These are phyloP conservation scores for Thysanoteuthis rhombus DNA, from an alignment of 2,888 invertebrate species.

Conservation along the genomic window DNA sequence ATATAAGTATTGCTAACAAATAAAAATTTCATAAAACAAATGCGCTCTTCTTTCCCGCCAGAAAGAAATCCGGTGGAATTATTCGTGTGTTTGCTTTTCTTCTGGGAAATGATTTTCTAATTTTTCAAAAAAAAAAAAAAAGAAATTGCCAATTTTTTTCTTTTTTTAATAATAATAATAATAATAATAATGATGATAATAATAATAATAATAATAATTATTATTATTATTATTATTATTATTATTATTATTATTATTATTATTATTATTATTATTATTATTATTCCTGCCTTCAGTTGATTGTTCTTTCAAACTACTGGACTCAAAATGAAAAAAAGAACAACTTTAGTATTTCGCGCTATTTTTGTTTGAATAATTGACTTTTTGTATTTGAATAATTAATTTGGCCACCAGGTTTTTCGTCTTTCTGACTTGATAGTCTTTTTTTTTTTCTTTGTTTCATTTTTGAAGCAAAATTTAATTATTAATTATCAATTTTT, in stretches of 20 bases:
- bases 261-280: too few relatives aligned
- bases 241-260: too few relatives aligned
- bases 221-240: too few relatives aligned
- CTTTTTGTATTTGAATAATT: not conserved
- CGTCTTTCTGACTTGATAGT: not conserved
- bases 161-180: not conserved
- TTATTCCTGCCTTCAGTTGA: not conserved
- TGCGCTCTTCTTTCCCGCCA: not conserved
- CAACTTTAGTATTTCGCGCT: not conserved
- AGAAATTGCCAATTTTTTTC: not conserved
- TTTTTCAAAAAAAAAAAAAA: too few relatives aligned
- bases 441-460: not conserved
- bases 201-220: not conserved
- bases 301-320: not conserved
- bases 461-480: not conserved
- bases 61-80: not conserved
- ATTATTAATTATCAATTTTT: not conserved
- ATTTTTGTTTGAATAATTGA: not conserved
- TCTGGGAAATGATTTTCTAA: not conserved
- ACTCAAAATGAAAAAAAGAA: not conserved
- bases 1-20: not conserved
- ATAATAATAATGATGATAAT: not conserved
- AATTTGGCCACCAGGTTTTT: slow-evolving; percentile 12
- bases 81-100: not conserved
- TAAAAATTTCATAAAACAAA: not conserved